Evolutionary conservation across 2,797 vertebrate species (phyloP).

Genomic region (Hapalemur alaotrensis): DNA sequence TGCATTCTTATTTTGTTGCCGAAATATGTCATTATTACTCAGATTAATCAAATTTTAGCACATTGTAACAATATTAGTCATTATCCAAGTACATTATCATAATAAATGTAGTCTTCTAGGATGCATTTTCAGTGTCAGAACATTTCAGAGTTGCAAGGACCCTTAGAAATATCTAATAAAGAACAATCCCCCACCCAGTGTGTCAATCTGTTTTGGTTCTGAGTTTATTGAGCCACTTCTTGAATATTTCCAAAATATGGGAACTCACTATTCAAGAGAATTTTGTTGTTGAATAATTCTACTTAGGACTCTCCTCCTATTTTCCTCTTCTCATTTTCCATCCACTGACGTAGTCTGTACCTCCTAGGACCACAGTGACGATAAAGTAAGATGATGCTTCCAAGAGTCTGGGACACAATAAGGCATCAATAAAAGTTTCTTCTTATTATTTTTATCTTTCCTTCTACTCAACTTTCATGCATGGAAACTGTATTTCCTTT

Average conservation of each 20-base stretch:
- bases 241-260: neutral
- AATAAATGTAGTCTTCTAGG: slow-evolving; percentile 20
- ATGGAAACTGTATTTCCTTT: neutral
- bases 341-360: fast-evolving
- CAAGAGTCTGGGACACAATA: neutral
- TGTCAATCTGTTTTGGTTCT: neutral
- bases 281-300: neutral
- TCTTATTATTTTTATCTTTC: neutral
- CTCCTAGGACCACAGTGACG: fast-evolving
- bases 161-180: neutral
- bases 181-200: fast-evolving
- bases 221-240: neutral
- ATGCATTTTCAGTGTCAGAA: neutral
- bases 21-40: slow-evolving; percentile 51
- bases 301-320: neutral
- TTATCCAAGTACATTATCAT: slow-evolving; percentile 22
- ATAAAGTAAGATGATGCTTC: neutral
- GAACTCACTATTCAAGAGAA: neutral
- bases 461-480: neutral
- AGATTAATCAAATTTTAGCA: slow-evolving; percentile 61
- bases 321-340: neutral
- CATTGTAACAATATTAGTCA: slow-evolving; percentile 46
- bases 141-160: neutral
- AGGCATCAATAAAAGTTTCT: neutral
- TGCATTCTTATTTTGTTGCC: slow-evolving; percentile 33